phyloP scores from a whole-genome alignment of 2,888 invertebrate genomes.

The Nomada goodeniana region DNA sequence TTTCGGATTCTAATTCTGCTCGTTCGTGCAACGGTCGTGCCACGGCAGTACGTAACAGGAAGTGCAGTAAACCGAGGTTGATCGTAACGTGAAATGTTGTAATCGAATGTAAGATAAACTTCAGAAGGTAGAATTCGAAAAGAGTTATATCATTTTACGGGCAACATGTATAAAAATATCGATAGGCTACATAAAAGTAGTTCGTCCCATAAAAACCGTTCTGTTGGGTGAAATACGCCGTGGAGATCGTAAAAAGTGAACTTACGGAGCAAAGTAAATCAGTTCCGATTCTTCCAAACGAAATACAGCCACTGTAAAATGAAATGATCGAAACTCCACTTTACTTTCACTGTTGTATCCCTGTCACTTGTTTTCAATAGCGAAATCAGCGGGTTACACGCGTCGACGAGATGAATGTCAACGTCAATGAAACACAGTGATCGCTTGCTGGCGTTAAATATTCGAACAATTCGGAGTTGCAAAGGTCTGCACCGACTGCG shows the following conservation, averaged over 20 bases:
- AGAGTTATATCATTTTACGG: neutral
- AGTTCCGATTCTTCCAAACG: slow-evolving; percentile 47
- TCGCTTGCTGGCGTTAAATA: neutral
- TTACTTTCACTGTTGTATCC: slow-evolving; percentile 22
- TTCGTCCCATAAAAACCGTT: slow-evolving; percentile 25
- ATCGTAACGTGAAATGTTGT: neutral
- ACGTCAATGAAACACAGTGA: neutral
- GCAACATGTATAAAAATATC: slow-evolving; percentile 41
- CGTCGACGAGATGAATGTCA: neutral
- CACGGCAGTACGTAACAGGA: slow-evolving; percentile 24
- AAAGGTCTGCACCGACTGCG: neutral
- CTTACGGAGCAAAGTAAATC: slow-evolving; percentile 46
- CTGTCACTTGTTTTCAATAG: slow-evolving; percentile 33
- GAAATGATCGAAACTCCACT: slow-evolving; percentile 12
- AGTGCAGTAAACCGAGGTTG: slow-evolving; percentile 21
- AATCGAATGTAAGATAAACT: neutral
- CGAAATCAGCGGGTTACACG: neutral
- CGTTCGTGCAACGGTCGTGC: slow-evolving; percentile 30
- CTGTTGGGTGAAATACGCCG: slow-evolving; percentile 39
- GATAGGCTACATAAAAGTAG: slow-evolving; percentile 48
- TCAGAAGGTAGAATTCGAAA: neutral
- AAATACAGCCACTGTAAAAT: slow-evolving; percentile 53
- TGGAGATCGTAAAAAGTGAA: slow-evolving; percentile 38
- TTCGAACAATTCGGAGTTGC: neutral
- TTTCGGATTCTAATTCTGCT: slow-evolving; percentile 1